Evolutionary conservation across 1,140 invertebrate genomes (phyloP), one percentile per base, ranked within the genome.

Genomic region (Manduca sexta): DNA sequence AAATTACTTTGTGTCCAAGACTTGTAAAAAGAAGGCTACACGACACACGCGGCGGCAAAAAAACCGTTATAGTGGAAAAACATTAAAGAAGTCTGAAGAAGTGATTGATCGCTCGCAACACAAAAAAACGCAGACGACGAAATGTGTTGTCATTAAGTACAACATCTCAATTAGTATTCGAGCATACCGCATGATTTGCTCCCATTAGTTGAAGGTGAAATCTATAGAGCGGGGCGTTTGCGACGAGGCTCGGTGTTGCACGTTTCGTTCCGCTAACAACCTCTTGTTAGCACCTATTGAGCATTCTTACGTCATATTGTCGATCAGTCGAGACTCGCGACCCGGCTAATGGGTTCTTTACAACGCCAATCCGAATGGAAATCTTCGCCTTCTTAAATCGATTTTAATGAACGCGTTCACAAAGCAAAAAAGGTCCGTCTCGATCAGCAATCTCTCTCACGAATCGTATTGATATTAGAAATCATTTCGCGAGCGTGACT

Each of bases 261-360:
- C 40, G 37, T 56, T 38, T 46, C 43, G 58, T 52, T 42, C 53
- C 50, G 52, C 59, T 69, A 69, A 69, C 61, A 50, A 64, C 64
- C 30, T 64, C 69, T 79, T 65, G 74, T 78, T 79, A 79, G 57
- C 74, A 72, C 66, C 72, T 74, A 72, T 75, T 64, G 62, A 70
- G 52, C 51, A 21, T 50, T 52, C 64, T 78, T 74, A 70, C 72
- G 64, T 73, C 67, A 72, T 63, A 64, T 56, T 57, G 55, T 53
- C 56, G 47, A 62, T 64, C 59, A 56, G 57, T 47, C 52, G 61
- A 58, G 54, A 57, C 49, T 60, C 52, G 60, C 60, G 53, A 56
- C 52, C 57, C 52, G 61, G 50, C 47, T 70, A 71, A 79, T 74
- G 65, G 66, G 60, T 60, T 69, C 60, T 66, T 56, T 58, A 64